phyloP scores from a whole-genome alignment of 2,888 invertebrate genomes.

The Cantharis flavilabris region DNA sequence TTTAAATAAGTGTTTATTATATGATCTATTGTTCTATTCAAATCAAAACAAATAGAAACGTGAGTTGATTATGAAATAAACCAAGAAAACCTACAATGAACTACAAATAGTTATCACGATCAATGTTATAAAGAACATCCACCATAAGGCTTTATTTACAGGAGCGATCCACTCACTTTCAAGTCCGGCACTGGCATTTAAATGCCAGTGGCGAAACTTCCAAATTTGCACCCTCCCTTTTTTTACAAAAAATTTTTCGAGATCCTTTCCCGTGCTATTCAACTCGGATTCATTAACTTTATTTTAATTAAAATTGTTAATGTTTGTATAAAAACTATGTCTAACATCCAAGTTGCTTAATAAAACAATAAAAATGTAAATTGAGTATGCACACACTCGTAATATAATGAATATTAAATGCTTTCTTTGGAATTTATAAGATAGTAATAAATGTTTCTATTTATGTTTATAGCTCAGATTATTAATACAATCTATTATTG shows the following conservation, averaged over 20 bases:
- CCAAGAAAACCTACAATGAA: background rate
- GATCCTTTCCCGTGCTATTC: background rate
- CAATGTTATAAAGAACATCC: background rate
- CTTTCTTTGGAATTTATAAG: background rate
- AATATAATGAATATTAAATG: background rate
- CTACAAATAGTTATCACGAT: background rate
- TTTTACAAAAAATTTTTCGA: background rate
- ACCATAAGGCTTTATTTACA: background rate
- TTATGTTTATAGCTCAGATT: background rate
- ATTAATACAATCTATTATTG: background rate
- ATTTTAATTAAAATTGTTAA: background rate
- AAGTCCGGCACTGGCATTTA: background rate
- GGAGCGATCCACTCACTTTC: background rate
- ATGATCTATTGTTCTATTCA: background rate
- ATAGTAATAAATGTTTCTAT: background rate
- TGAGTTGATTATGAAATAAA: background rate
- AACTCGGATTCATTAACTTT: background rate
- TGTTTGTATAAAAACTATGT: background rate
- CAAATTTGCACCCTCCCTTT: too few species aligned
- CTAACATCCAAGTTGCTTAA: background rate
- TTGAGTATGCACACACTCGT: background rate
- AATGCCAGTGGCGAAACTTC: background rate
- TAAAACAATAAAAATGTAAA: background rate
- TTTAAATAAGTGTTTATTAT: background rate
- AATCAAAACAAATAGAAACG: slow-evolving; percentile 4